Evolutionary conservation across 2,113 vertebrate genomes (phyloP), one percentile per base, ranked within the genome.

Genomic region (Petromus typicus): DNA sequence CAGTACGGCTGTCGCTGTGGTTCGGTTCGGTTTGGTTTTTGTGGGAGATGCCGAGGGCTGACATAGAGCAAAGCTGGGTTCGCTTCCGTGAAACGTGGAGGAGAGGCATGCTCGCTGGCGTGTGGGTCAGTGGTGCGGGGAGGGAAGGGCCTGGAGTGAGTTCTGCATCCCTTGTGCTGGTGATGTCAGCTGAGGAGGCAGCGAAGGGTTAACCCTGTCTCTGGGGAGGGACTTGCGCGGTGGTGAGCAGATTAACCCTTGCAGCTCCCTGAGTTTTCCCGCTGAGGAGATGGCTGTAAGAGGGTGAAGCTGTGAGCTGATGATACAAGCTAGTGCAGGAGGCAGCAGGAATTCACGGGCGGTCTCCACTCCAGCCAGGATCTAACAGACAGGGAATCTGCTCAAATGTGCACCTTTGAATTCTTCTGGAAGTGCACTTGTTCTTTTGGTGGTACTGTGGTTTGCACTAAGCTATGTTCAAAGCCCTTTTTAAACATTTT

Each of bases 241-340:
- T 10, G 17, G 56, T 16, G 54, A 56, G 56, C 43, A 40, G 80
- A 64, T 7, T 67, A 61, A 56, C 32, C 12, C 37, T 30, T 6
- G 20, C 37, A 57, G 27, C 37, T 89, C 13, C 7, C 23, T 37
- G 56, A 7, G 37, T 82, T 54, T 85, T 67, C 51, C 69, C 89
- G 18, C 0, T 71, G 48, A 37, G 54, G 40, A 57, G 63, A 30
- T 48, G 59, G 69, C 30, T 66, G 61, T 54, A 16, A 71, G 61
- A 95, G 54, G 40, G 22, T 45, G 14, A 30, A 22, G 56, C 80
- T 94, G 40, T 94, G 63, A 80, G n/a, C 88, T 51, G 82, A 27
- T 95, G 48, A 17, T 63, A 16, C 51, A 30, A 56, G 18, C 69
- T 30, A 73, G 45, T 54, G 66, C n/a, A 76, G 64, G 86, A 54